Evolutionary conservation across 37 sponge, comb jelly and placozoan species (phyloP).

Genomic region (Amphimedon queenslandica): DNA sequence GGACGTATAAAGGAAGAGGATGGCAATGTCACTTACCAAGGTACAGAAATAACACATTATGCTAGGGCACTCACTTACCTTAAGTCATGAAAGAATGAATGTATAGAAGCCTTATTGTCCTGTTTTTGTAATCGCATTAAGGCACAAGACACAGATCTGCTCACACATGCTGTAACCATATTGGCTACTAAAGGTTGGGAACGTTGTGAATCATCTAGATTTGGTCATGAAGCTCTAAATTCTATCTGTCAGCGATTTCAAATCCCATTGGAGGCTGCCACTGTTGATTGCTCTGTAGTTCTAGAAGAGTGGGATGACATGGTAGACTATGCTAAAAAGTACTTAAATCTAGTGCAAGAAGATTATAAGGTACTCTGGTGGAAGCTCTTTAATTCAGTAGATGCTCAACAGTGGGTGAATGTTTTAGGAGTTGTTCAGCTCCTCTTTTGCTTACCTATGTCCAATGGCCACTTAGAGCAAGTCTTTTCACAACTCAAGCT

Average conservation of each 20-base stretch:
- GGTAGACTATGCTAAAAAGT: constrained; percentile 53
- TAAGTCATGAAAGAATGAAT: neutral
- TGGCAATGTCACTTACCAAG: constrained; percentile 20
- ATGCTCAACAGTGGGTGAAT: constrained; percentile 41
- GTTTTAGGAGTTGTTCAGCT: constrained; percentile 52
- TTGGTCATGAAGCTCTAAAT: constrained; percentile 42
- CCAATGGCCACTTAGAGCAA: constrained; percentile 64
- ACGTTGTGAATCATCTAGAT: constrained; percentile 13
- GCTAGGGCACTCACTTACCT: constrained; percentile 8
- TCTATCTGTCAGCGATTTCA: constrained; percentile 14
- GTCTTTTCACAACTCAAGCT: constrained; percentile 56
- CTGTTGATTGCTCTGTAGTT: constrained; percentile 16
- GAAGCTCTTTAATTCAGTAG: constrained; percentile 59
- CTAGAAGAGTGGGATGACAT: constrained; percentile 72
- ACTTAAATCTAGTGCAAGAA: constrained; percentile 49
- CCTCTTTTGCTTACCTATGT: constrained; percentile 46
- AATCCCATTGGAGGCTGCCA: constrained; percentile 37
- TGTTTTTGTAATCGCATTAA: constrained; percentile 44
- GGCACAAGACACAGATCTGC: constrained; percentile 27
- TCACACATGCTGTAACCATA: constrained; percentile 41
- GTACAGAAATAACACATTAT: constrained; percentile 13
- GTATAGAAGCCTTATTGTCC: constrained; percentile 16
- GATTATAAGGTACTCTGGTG: constrained; percentile 44
- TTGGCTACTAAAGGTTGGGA: constrained; percentile 79
- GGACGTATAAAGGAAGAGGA: constrained; percentile 16